A percentile compares a stretch with the other conserved stretches of the same genome.
These are phyloP conservation scores for Heterochromis multidens DNA, from an alignment of 2,113 vertebrate species.

Conservation along the genomic window DNA sequence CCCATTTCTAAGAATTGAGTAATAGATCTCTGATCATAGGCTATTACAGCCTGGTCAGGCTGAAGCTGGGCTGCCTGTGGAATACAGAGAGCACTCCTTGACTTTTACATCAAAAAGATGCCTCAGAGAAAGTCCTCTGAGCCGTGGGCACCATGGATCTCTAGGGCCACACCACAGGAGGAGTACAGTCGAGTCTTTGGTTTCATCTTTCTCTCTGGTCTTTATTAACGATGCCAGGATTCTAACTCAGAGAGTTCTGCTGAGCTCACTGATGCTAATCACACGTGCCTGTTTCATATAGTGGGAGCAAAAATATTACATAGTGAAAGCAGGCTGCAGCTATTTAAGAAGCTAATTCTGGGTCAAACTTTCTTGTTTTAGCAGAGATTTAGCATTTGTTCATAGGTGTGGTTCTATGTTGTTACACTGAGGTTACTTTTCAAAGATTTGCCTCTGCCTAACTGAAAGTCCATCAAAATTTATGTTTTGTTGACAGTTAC, in stretches of 20 bases:
- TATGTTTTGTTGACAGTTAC: not conserved
- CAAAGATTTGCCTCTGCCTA: not conserved
- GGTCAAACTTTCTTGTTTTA: not conserved
- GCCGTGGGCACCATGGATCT: slow-evolving; percentile 34
- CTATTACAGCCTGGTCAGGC: slow-evolving; percentile 55
- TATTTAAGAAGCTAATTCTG: not conserved
- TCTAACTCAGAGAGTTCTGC: slow-evolving; percentile 35
- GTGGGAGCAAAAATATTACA: not conserved
- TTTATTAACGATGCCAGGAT: slow-evolving; percentile 43
- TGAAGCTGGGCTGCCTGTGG: slow-evolving; percentile 18
- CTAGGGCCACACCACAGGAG: slow-evolving; percentile 28
- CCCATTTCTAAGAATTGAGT: slow-evolving; percentile 50
- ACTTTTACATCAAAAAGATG: slow-evolving; percentile 68
- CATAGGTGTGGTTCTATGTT: not conserved
- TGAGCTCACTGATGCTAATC: slow-evolving; percentile 45
- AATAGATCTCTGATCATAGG: slow-evolving; percentile 67
- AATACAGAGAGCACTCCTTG: slow-evolving; percentile 61
- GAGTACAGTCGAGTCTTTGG: not conserved
- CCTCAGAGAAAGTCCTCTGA: slow-evolving; percentile 51
- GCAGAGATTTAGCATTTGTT: not conserved
- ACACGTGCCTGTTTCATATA: slow-evolving; percentile 1
- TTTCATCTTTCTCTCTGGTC: slow-evolving; percentile 53
- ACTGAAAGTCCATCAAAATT: not conserved
- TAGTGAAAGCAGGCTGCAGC: not conserved
- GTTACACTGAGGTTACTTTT: not conserved